Evolutionary conservation across 2,113 vertebrate species (phyloP), one percentile per base, ranked within the genome.

Genomic region (Thalassarche chlororhynchos): DNA sequence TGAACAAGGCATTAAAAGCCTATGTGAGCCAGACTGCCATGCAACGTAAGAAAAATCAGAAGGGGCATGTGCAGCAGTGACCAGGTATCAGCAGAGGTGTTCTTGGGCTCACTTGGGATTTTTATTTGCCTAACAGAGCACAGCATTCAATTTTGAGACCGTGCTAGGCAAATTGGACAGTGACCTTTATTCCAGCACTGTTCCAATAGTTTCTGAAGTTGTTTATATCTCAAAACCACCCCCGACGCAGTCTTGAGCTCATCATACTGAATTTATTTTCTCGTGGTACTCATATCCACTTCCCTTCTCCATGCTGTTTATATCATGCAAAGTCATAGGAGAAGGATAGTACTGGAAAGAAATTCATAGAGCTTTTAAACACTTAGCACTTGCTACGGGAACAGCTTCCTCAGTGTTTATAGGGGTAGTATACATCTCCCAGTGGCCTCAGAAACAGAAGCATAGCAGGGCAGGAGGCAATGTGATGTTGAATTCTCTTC

Each of bases 181-280:
- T 90, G 47, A 60, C 16, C 69, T 80, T 96, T 75, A 72, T 79
- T 88, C n/a, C 76, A 80, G 18, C 0, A 0, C 23, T 72, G 23
- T 84, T 70, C 84, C 94, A 95, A 70, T 75, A 90, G 24, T 68
- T 93, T 54, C 72, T 80, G 26, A 82, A 96, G 72, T 68, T 68
- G 62, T 80, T 77, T 84, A 29, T 96, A 64, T 71, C 57, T 88
- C 79, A 70, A 7, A 93, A 87, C 38, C 15, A 81, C 16, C 20
- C 57, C 62, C 92, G 79, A 83, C 23, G 11, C 52, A 81, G n/a
- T 64, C 34, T 84, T 32, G 3, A 68, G 52, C 58, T 96, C 70
- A 54, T 91, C 89, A 93, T 77, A 91, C 38, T 97, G 86, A 97
- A 96, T 80, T 96, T 21, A 95, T 97, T 98, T 97, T 96, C 64